Conservation (phyloP, 2,113 vertebrate species). For the Romanogobio albipinnatus region DNA sequence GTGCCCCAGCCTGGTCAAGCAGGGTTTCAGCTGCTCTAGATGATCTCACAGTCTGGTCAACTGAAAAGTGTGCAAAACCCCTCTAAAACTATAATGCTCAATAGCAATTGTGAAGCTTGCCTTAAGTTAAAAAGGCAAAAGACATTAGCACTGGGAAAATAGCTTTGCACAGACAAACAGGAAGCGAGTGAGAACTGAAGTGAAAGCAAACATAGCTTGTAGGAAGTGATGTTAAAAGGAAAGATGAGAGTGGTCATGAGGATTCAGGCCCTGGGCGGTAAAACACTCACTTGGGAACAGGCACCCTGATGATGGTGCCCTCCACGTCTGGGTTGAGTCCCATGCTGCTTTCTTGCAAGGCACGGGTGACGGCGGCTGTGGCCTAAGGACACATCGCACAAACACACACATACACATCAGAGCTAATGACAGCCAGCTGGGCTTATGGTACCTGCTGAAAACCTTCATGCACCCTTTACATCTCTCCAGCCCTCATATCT, state of each 20-base stretch:
- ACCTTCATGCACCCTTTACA: slow-evolving; percentile 83
- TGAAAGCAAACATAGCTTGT: slow-evolving; percentile 35
- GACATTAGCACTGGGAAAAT: not conserved
- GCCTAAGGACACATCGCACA: slow-evolving; percentile 75
- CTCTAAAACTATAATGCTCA: not conserved
- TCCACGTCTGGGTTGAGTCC: slow-evolving; percentile 97
- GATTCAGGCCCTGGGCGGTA: slow-evolving; percentile 29
- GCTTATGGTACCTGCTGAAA: slow-evolving; percentile 72
- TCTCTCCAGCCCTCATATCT: slow-evolving; percentile 15
- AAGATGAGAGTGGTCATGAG: slow-evolving; percentile 37
- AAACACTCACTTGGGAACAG: slow-evolving; percentile 90
- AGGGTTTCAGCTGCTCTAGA: not conserved
- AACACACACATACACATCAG: slow-evolving; percentile 77
- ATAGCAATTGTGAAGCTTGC: not conserved
- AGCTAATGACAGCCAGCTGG: slow-evolving; percentile 86
- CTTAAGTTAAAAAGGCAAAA: not conserved
- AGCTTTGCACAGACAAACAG: not conserved
- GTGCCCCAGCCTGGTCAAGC: not conserved
- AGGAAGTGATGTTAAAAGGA: slow-evolving; percentile 28
- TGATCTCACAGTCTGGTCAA: not conserved
- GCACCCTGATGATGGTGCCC: slow-evolving; percentile 89
- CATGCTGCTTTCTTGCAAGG: slow-evolving; percentile 94
- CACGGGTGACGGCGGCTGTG: slow-evolving; percentile 84
- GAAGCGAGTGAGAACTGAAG: not conserved
- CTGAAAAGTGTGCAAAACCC: not conserved